phyloP scores from a whole-genome alignment of 2,888 invertebrate genomes.

The Xestia ashworthii region DNA sequence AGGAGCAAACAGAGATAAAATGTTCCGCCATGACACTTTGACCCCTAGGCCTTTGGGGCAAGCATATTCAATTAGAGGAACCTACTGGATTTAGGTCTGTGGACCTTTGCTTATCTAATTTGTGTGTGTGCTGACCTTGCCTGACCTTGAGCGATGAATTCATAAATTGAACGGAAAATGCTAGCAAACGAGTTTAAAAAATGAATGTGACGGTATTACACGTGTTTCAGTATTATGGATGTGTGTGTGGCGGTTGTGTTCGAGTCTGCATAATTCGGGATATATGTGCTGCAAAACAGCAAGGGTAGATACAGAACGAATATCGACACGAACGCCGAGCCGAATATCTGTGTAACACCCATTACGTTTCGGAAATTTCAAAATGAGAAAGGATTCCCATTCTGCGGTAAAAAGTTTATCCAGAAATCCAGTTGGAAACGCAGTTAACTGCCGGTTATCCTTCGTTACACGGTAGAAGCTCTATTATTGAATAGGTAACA shows the following conservation, averaged over 20 bases:
- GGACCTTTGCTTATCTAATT: slow-evolving; percentile 65
- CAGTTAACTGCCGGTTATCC: not conserved
- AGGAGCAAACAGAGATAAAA: slow-evolving; percentile 57
- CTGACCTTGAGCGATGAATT: slow-evolving; percentile 28
- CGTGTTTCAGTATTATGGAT: not conserved
- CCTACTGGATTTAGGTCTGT: slow-evolving; percentile 59
- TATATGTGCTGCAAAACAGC: not conserved
- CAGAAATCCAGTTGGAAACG: not conserved
- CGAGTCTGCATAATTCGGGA: not conserved
- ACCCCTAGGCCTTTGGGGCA: slow-evolving; percentile 40
- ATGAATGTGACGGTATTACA: not conserved
- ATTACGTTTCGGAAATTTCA: not conserved
- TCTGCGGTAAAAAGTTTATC: not conserved
- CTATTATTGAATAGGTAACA: too few relatives aligned
- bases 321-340: not conserved
- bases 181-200: slow-evolving; percentile 16
- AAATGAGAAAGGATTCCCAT: not conserved
- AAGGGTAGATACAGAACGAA: not conserved
- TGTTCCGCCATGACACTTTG: slow-evolving; percentile 44
- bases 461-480: not conserved
- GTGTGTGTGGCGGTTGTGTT: not conserved
- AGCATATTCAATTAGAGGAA: slow-evolving; percentile 64
- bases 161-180: slow-evolving; percentile 12
- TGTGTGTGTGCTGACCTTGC: slow-evolving; percentile 31
- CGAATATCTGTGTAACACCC: not conserved